Conservation (phyloP, 2,113 vertebrate species). For the Dipodomys spectabilis region DNA sequence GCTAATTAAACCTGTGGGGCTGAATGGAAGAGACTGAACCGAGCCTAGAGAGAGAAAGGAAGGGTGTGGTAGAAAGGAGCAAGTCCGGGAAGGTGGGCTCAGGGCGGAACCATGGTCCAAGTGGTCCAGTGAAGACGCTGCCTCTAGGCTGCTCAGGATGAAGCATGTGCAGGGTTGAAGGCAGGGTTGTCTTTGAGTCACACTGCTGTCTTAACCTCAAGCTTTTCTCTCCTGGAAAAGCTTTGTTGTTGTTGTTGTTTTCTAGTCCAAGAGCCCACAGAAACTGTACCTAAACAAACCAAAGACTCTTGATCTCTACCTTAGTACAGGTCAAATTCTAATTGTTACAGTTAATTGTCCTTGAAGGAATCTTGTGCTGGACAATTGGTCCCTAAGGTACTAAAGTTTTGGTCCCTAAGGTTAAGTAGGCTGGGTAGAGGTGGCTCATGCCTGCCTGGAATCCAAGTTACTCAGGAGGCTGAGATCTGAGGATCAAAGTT, state of each 20-base stretch:
- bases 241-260: background rate
- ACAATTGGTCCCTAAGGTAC: background rate
- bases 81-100: too few relatives aligned
- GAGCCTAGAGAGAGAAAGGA: background rate
- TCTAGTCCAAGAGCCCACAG: background rate
- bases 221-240: background rate
- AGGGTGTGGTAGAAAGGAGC: background rate
- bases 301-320: background rate
- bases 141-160: background rate
- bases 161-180: background rate
- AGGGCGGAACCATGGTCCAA: background rate
- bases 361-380: background rate
- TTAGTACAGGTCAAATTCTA: background rate
- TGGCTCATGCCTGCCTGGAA: too few relatives aligned
- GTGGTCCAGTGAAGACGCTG: too few relatives aligned
- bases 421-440: background rate
- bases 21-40: conserved; percentile 18
- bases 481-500: background rate
- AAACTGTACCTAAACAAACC: background rate
- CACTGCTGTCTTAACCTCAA: background rate
- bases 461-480: background rate
- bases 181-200: background rate
- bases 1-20: conserved; percentile 65
- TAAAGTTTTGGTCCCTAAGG: background rate
- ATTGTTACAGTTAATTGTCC: background rate